phyloP scores from a whole-genome alignment of 2,113 vertebrate species.

The Serilophus lunatus region DNA sequence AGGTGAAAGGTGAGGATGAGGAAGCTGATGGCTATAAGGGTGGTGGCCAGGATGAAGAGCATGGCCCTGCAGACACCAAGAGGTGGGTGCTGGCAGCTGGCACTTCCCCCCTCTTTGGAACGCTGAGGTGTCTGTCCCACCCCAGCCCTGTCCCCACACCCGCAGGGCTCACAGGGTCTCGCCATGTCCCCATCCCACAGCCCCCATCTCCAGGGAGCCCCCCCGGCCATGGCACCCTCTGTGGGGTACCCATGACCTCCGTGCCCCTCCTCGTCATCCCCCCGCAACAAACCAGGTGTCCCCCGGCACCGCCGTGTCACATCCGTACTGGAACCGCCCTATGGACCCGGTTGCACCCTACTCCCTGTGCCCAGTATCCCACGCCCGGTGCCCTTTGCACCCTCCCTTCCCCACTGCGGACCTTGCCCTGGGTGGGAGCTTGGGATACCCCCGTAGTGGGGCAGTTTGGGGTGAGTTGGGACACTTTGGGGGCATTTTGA shows the following conservation, averaged over 20 bases:
- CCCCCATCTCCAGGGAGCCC: neutral
- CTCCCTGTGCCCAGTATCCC: neutral
- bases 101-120: neutral
- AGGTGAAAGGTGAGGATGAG: neutral
- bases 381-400: neutral
- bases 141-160: neutral
- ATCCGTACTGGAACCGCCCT: neutral
- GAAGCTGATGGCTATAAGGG: neutral
- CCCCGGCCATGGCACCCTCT: neutral
- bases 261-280: neutral
- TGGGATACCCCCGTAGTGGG: neutral
- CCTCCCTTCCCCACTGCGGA: neutral
- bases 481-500: fast-evolving
- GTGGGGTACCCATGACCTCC: neutral
- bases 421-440: neutral
- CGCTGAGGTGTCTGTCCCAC: neutral
- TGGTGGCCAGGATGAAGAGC: neutral
- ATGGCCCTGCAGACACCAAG: neutral
- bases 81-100: neutral
- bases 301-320: neutral
- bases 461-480: neutral
- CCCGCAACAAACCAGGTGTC: neutral
- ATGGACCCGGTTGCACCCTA: neutral
- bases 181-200: neutral
- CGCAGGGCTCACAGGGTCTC: neutral